phyloP scores from a whole-genome alignment of 2,888 invertebrate species.

The Amphiduros pacificus region DNA sequence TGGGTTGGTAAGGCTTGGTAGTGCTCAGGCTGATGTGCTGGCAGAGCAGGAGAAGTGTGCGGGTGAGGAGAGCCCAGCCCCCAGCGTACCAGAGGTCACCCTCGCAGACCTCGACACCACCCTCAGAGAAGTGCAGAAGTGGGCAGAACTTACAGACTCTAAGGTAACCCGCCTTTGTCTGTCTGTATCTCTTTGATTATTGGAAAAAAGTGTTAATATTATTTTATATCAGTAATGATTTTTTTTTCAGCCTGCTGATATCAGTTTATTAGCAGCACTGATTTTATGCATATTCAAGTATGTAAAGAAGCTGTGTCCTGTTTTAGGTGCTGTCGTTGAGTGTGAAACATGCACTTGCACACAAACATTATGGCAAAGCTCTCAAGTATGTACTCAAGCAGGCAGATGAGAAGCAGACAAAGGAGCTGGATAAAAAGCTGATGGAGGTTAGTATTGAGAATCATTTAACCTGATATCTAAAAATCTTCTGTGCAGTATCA shows the following conservation, averaged over 20 bases:
- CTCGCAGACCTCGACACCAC: conserved; percentile 68
- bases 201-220: background rate
- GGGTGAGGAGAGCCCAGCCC: conserved; percentile 1
- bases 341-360: conserved; percentile 73
- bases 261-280: background rate
- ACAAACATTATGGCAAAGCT: conserved; percentile 80
- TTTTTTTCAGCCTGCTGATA: background rate
- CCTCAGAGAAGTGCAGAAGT: conserved; percentile 77
- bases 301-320: background rate
- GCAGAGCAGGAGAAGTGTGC: conserved; percentile 18
- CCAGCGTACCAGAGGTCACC: conserved; percentile 39
- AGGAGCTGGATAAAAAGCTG: conserved; percentile 67
- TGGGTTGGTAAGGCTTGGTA: conserved; percentile 66
- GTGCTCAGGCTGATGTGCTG: conserved; percentile 46
- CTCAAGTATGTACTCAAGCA: conserved; percentile 75
- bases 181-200: background rate
- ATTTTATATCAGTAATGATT: background rate
- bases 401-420: conserved; percentile 78
- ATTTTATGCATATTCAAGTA: background rate
- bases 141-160: conserved; percentile 75
- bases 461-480: too few relatives aligned
- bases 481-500: too few relatives aligned
- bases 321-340: conserved; percentile 64
- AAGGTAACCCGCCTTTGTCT: conserved; percentile 74
- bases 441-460: conserved; percentile 34